Evolutionary conservation across 2,888 invertebrate genomes (phyloP).

Genomic region (Melieria crassipennis): DNA sequence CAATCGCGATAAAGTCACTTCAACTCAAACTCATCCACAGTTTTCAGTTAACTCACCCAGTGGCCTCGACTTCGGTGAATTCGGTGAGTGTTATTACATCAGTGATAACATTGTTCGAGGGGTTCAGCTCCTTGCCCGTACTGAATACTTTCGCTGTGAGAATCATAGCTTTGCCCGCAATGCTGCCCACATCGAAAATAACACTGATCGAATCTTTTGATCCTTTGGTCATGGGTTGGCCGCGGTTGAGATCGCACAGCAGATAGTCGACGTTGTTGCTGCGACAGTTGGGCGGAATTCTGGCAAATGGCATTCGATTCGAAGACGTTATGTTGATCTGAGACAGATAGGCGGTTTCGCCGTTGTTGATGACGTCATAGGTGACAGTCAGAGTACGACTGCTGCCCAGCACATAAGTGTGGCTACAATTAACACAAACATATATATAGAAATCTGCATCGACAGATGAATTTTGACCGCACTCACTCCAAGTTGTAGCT

Average conservation of each 20-base stretch:
- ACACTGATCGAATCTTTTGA: conserved; percentile 54
- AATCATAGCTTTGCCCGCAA: conserved; percentile 55
- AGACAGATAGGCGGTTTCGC: conserved; percentile 68
- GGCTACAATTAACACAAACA: conserved; percentile 42
- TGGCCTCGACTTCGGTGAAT: conserved; percentile 63
- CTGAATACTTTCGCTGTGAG: conserved; percentile 62
- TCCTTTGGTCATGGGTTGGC: conserved; percentile 57
- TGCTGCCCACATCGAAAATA: conserved; percentile 60
- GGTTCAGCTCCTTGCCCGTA: conserved; percentile 59
- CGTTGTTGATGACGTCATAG: conserved; percentile 64
- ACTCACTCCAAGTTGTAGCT: conserved; percentile 55
- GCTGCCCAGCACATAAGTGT: conserved; percentile 61
- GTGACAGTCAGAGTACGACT: conserved; percentile 56
- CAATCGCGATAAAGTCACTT: too few species aligned
- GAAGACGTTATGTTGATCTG: conserved; percentile 66
- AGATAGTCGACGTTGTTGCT: conserved; percentile 51
- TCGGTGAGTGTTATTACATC: conserved; percentile 57
- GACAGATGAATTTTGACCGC: too few species aligned
- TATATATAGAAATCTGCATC: too few species aligned
- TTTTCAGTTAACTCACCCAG: conserved; percentile 53
- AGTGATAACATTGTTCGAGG: conserved; percentile 54
- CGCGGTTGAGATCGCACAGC: conserved; percentile 60
- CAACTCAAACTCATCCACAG: not conserved
- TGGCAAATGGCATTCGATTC: conserved; percentile 59
- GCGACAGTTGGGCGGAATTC: conserved; percentile 61